Conservation (phyloP, 35 echinoderm and acorn worm genomes). For the Apostichopus japonicus region DNA sequence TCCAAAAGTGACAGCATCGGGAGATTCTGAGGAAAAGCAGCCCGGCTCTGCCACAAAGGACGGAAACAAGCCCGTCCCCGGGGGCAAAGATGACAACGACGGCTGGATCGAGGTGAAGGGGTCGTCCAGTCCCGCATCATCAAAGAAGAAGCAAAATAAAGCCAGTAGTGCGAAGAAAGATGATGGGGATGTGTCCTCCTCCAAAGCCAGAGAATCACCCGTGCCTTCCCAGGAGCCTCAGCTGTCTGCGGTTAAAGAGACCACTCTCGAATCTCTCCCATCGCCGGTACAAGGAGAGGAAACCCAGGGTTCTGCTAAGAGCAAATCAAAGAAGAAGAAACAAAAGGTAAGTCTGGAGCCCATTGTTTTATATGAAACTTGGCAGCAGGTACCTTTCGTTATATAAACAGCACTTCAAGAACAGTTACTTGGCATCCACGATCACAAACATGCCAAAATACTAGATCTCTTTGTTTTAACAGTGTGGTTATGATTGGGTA, state of each 20-base stretch:
- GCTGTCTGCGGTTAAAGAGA: neutral
- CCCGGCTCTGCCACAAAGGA: neutral
- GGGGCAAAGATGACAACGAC: neutral
- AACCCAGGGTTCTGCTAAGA: neutral
- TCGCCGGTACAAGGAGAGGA: neutral
- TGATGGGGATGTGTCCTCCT: neutral
- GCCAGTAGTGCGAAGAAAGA: neutral
- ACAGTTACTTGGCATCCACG: too few relatives aligned
- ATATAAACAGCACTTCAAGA: too few relatives aligned
- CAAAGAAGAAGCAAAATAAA: neutral
- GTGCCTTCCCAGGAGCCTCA: slow-evolving; percentile 47
- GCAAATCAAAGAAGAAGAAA: slow-evolving; percentile 15
- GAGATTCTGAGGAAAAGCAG: neutral
- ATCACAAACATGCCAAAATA: too few relatives aligned
- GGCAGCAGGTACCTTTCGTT: too few relatives aligned
- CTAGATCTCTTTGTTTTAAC: too few relatives aligned
- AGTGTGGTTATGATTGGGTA: too few relatives aligned
- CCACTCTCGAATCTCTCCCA: neutral
- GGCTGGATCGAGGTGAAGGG: slow-evolving; percentile 29
- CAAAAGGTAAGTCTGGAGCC: neutral
- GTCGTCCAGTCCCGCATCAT: slow-evolving; percentile 18
- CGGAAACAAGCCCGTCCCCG: neutral
- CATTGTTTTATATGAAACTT: too few relatives aligned
- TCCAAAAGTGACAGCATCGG: neutral
- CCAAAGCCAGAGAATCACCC: neutral